phyloP scores from a whole-genome alignment of 2,113 vertebrate species.

The Seriola aureovittata region DNA sequence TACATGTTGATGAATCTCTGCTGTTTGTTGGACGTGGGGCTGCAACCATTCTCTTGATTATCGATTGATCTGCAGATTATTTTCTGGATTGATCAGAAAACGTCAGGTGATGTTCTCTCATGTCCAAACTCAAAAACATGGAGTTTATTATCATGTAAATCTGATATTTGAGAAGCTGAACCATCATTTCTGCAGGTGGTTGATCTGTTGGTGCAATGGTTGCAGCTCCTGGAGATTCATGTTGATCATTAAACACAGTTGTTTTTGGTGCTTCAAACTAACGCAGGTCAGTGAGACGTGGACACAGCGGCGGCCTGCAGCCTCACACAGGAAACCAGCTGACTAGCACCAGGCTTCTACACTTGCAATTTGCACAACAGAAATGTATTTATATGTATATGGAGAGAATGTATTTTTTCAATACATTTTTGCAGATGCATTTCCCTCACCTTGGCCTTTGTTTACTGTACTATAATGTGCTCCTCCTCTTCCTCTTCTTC shows the following conservation, averaged over 20 bases:
- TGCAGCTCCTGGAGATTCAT: too few species aligned
- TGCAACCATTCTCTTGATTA: too few species aligned
- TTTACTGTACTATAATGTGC: neutral
- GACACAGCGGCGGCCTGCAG: neutral
- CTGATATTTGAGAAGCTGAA: too few species aligned
- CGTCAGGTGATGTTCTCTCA: too few species aligned
- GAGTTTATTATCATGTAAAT: too few species aligned
- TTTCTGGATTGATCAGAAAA: too few species aligned
- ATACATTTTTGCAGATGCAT: constrained; percentile 55
- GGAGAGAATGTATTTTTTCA: constrained; percentile 74
- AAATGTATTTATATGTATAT: constrained; percentile 84
- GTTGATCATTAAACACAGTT: neutral
- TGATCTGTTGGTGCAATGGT: too few species aligned
- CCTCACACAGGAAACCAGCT: neutral
- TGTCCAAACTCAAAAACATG: too few species aligned
- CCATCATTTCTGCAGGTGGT: too few species aligned
- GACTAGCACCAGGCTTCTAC: constrained; percentile 47
- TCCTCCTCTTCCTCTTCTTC: neutral
- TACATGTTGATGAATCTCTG: too few species aligned
- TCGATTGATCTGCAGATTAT: too few species aligned
- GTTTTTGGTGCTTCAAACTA: constrained; percentile 9
- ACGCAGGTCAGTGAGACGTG: neutral
- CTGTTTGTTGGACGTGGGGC: too few species aligned
- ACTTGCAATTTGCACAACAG: constrained; percentile 84
- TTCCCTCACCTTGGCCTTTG: constrained; percentile 1